Evolutionary conservation across 2,888 invertebrate genomes (phyloP), one percentile per base, ranked within the genome.

Genomic region (Hypomecis atomaria): DNA sequence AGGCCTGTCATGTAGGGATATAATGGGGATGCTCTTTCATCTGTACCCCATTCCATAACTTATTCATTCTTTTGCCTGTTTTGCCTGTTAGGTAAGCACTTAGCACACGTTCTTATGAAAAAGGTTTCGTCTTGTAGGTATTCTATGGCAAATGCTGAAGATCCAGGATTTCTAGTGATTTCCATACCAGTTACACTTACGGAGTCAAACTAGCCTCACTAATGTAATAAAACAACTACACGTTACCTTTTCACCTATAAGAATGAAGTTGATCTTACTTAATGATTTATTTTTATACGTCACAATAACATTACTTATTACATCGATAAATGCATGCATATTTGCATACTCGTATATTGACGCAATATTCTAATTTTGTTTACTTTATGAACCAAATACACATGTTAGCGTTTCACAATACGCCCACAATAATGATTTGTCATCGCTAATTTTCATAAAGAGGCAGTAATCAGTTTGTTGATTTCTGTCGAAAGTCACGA

Each of bases 341-440:
- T 50, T 50, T 50, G 50, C 50, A 50, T 38, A 50, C 38, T 50
- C 6, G 50, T 33, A 52, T 42, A 23, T n/a, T 52, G 23, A 40
- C 40, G 52, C 42, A 52, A 50, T 33, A 37, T 44, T 49, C 4
- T 36, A 11, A 11, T 13, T 48, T 56, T 60, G 11, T 60, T 60
- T 36, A 48, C 6, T 42, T 54, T 48, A 43, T 53, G 13, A 11
- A 37, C 43, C 49, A 48, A 40, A 55, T 54, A 48, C 36, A 56
- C 42, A 34, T 13, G 45, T 55, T 34, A 47, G 36, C 48, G 33
- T 63, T 64, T 52, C 59, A 56, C 49, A 64, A 56, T 43, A 56
- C 65, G 60, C 60, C 65, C 56, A 65, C 65, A 52, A 52, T 44
- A 38, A 42, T 2, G 40, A 47, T 56, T 60, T 53, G 52, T 59